Percentiles rank a stretch among this genome's conserved stretches.
phyloP scores from a whole-genome alignment of 2,113 vertebrate species.

The Scartelaos histophorus region DNA sequence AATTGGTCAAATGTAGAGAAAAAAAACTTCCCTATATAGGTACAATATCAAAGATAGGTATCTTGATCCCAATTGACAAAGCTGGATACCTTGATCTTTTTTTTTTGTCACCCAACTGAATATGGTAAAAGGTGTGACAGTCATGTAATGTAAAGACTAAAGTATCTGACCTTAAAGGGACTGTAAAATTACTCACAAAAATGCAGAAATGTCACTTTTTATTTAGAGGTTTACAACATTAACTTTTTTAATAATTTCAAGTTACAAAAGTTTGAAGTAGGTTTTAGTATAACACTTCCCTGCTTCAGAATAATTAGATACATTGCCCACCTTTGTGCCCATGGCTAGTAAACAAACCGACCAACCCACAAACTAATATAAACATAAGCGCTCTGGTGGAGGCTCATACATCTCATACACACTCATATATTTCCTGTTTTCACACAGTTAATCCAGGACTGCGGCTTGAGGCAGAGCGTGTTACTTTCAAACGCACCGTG shows the following conservation, averaged over 20 bases:
- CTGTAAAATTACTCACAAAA: no score
- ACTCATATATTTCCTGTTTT: constrained; percentile 32
- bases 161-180: no score
- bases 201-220: no score
- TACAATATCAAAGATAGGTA: no score
- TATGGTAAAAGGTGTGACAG: no score
- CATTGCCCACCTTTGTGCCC: neutral
- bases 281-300: neutral
- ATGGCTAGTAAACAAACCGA: neutral
- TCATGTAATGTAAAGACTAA: no score
- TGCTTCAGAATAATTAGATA: neutral
- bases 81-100: no score
- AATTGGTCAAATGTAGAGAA: neutral
- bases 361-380: neutral
- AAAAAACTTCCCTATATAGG: no score
- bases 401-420: neutral
- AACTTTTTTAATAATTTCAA: no score
- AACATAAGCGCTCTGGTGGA: neutral
- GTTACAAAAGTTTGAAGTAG: neutral
- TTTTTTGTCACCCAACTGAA: no score
- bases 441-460: constrained; percentile 57
- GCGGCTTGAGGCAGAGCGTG: constrained; percentile 62
- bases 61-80: no score
- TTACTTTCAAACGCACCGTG: constrained; percentile 65
- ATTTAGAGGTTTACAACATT: no score